Conservation (phyloP, 2,888 invertebrate genomes). For the Pinctada fucata region DNA sequence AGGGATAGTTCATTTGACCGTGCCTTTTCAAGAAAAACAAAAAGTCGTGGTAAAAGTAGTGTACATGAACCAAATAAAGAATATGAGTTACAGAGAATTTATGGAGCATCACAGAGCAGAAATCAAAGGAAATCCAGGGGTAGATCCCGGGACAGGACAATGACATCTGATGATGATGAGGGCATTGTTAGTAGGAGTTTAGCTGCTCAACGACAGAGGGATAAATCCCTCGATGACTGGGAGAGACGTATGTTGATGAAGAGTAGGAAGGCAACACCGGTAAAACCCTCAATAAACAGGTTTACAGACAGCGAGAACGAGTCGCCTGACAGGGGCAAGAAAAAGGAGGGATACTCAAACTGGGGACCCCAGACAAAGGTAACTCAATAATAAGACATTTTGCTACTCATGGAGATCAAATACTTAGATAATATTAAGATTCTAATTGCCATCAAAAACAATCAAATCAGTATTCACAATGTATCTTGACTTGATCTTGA, state of each 20-base stretch:
- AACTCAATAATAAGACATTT: neutral
- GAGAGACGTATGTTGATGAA: constrained; percentile 23
- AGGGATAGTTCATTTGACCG: neutral
- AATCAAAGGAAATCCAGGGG: constrained; percentile 9
- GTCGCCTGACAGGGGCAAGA: constrained; percentile 18
- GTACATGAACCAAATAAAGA: constrained; percentile 1
- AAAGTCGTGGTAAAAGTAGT: constrained; percentile 15
- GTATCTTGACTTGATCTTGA: no score
- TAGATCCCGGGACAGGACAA: constrained; percentile 6
- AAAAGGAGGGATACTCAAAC: constrained; percentile 21
- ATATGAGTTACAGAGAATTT: constrained; percentile 8
- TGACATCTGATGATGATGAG: constrained; percentile 18
- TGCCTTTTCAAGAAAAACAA: constrained; percentile 9
- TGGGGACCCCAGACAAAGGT: constrained; percentile 60
- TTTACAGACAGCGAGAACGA: neutral
- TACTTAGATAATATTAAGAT: no score
- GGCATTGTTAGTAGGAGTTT: neutral
- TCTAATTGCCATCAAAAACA: no score
- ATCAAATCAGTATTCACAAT: no score
- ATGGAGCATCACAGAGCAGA: constrained; percentile 12
- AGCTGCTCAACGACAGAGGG: neutral
- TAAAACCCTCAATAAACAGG: neutral
- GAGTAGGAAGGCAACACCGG: neutral
- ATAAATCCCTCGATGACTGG: constrained; percentile 25
- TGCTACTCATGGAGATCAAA: neutral